A percentile compares a stretch with the other conserved stretches of the same genome.
Evolutionary conservation across 2,797 vertebrate genomes (phyloP).

Genomic region (Masticophis lateralis): DNA sequence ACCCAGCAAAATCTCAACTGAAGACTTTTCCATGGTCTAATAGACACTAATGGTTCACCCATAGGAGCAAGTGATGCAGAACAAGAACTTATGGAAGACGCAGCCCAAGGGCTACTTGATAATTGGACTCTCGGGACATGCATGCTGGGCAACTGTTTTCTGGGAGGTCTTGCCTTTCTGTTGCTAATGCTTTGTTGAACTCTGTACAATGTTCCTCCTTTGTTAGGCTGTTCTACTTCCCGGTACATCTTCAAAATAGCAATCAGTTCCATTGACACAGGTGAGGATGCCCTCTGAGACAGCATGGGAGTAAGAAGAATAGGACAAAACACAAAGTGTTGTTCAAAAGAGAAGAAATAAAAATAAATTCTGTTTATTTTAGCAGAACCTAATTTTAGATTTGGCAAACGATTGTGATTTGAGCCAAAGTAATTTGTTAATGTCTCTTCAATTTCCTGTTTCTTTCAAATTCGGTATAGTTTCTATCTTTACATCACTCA

Average conservation of each 20-base stretch:
- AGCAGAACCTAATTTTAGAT: not conserved
- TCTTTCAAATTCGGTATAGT: not conserved
- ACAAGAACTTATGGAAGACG: not conserved
- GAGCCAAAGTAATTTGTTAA: not conserved
- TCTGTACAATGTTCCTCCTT: not conserved
- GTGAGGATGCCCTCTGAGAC: not conserved
- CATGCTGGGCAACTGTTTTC: constrained; percentile 10
- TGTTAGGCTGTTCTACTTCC: not conserved
- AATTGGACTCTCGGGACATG: constrained; percentile 32
- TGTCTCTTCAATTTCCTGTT: not conserved
- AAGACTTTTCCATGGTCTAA: not conserved
- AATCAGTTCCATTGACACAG: accelerated
- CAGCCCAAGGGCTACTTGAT: not conserved
- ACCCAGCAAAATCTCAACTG: accelerated
- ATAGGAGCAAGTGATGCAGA: constrained; percentile 26
- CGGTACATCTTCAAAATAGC: not conserved
- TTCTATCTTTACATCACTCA: not conserved
- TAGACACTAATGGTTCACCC: constrained; percentile 23
- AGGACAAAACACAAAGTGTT: accelerated
- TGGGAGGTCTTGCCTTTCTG: constrained; percentile 1
- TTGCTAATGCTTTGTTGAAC: not conserved
- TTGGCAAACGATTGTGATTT: not conserved
- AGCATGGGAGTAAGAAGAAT: accelerated
- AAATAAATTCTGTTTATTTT: not conserved
- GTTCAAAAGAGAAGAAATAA: not conserved